These are phyloP conservation scores for Scolanthus callimorphus DNA, from an alignment of 92 coral and sea anemone species.

Conservation along the genomic window DNA sequence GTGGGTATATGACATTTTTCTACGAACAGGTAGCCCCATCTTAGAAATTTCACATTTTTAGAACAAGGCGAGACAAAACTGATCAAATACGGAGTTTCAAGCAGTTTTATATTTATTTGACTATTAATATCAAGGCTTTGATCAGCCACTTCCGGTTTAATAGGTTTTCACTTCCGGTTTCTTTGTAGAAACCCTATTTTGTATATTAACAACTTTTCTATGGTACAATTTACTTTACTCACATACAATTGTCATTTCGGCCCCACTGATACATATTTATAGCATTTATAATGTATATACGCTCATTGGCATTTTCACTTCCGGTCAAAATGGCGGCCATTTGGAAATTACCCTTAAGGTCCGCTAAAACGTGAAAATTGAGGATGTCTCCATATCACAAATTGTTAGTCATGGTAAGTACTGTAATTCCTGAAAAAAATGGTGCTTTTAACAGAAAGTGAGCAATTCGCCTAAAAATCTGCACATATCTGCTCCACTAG, in stretches of 20 bases:
- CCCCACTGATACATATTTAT: constrained; percentile 10
- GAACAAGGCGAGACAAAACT: too few relatives aligned
- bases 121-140: constrained; percentile 21
- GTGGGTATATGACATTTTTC: constrained; percentile 31
- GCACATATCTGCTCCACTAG: too few relatives aligned
- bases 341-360: too few relatives aligned
- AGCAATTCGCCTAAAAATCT: too few relatives aligned
- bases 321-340: too few relatives aligned
- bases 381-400: constrained; percentile 9
- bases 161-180: too few relatives aligned
- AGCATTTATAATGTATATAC: constrained; percentile 21
- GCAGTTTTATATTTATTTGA: constrained; percentile 13
- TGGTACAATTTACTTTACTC: constrained; percentile 20
- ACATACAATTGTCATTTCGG: constrained; percentile 12
- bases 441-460: too few relatives aligned
- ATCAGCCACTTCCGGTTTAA: too few relatives aligned
- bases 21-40: too few relatives aligned
- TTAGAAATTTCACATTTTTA: constrained; percentile 24
- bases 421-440: too few relatives aligned
- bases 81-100: constrained; percentile 7
- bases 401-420: too few relatives aligned
- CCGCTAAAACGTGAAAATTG: constrained; percentile 9
- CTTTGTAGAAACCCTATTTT: constrained; percentile 22
- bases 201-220: constrained; percentile 14
- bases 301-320: constrained; percentile 3